These are phyloP conservation scores for Conger conger DNA, from an alignment of 2,113 vertebrate genomes.

Conservation along the genomic window DNA sequence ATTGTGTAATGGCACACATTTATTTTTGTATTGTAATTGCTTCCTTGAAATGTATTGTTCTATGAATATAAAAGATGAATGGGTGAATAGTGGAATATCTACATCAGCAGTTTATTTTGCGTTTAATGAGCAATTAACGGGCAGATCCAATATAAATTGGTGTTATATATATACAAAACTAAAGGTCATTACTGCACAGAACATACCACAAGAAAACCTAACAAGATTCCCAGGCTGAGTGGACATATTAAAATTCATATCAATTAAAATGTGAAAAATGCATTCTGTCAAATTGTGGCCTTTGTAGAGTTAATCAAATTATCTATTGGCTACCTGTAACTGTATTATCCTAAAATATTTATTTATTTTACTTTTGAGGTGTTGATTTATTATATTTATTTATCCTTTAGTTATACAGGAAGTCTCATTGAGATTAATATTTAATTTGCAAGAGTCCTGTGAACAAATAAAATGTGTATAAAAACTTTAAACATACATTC, in stretches of 20 bases:
- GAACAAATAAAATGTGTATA: too few species aligned
- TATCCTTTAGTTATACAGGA: too few species aligned
- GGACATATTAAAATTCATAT: neutral
- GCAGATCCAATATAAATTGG: neutral
- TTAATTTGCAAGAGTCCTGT: too few species aligned
- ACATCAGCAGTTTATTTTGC: neutral
- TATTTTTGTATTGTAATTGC: neutral
- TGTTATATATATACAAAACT: neutral
- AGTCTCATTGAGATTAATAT: too few species aligned
- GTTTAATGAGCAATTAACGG: neutral
- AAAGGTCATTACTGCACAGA: neutral
- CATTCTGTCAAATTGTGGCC: too few species aligned
- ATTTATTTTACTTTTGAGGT: too few species aligned
- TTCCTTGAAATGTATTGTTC: neutral
- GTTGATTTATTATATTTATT: too few species aligned
- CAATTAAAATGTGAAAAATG: too few species aligned
- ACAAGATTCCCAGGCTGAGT: neutral
- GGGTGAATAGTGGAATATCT: neutral
- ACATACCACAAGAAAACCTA: neutral
- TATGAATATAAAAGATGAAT: neutral
- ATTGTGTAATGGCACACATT: neutral
- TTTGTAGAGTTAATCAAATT: too few species aligned
- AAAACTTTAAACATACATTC: too few species aligned
- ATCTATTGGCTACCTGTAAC: too few species aligned
- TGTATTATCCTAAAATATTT: too few species aligned